Conservation (phyloP, 2,797 vertebrate species). For the Varecia variegata region DNA sequence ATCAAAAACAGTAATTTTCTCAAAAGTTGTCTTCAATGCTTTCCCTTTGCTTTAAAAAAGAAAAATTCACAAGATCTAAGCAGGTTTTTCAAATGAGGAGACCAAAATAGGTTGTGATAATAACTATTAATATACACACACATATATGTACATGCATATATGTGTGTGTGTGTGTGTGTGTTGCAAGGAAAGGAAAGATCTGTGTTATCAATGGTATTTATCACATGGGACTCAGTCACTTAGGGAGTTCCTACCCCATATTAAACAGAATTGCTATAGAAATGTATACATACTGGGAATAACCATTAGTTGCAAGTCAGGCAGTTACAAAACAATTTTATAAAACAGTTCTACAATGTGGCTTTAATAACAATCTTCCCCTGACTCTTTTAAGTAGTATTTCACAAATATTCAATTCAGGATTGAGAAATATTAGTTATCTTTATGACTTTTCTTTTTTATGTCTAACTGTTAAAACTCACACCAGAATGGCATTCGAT, state of each 20-base stretch:
- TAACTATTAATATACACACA: neutral
- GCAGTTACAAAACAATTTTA: neutral
- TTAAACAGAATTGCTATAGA: neutral
- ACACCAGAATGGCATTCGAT: neutral
- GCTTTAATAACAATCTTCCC: neutral
- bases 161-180: neutral
- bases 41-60: neutral
- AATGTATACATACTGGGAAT: neutral
- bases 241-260: neutral
- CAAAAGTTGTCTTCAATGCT: neutral
- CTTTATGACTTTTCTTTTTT: neutral
- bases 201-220: neutral
- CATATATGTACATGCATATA: neutral
- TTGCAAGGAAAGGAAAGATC: neutral
- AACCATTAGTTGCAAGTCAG: neutral
- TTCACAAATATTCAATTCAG: neutral
- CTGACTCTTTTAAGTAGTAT: neutral
- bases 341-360: neutral
- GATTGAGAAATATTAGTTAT: neutral
- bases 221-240: neutral
- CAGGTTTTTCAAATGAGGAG: neutral
- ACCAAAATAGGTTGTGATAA: neutral
- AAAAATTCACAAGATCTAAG: neutral
- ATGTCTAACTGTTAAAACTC: neutral
- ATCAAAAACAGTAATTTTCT: neutral